phyloP scores from a whole-genome alignment of 2,113 vertebrate genomes.

The Gopherus evgoodei region DNA sequence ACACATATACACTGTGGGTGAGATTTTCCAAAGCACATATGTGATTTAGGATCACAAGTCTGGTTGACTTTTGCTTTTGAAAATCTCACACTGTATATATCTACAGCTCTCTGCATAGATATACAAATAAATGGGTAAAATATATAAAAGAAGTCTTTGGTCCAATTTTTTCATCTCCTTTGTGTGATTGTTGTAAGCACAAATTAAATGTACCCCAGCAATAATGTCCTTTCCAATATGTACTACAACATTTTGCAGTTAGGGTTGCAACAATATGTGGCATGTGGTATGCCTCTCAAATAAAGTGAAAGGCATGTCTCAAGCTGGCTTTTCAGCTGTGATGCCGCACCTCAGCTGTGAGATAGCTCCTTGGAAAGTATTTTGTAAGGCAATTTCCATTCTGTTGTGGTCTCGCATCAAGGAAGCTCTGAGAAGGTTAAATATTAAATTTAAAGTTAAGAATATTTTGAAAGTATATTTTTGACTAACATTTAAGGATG shows the following conservation, averaged over 20 bases:
- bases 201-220: background rate
- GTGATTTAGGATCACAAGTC: background rate
- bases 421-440: fast-evolving
- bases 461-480: background rate
- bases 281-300: fast-evolving
- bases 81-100: background rate
- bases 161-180: background rate
- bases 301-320: background rate
- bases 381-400: background rate
- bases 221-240: fast-evolving
- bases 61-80: background rate
- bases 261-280: fast-evolving
- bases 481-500: background rate
- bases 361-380: background rate
- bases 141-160: background rate
- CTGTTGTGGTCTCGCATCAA: background rate
- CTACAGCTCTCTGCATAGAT: background rate
- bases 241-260: background rate
- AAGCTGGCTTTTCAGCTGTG: background rate
- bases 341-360: background rate
- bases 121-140: background rate
- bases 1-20: fast-evolving
- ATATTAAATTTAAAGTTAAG: background rate
- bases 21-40: background rate
- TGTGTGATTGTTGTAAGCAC: background rate